Base-by-base conservation (phyloP, 1,140 invertebrate genomes). In the Papilio polytes region DNA sequence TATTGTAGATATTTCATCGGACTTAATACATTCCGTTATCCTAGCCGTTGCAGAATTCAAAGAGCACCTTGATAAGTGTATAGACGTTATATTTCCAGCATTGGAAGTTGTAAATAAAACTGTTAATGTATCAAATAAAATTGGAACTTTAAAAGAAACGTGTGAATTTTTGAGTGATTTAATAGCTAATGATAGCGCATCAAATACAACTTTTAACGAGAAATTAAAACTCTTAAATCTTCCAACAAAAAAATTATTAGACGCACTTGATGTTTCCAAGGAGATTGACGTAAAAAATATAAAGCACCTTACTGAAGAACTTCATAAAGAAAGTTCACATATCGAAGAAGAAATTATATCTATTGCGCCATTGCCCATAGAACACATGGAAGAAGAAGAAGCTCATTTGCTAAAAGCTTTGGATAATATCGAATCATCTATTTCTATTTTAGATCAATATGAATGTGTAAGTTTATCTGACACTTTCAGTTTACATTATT, bases 361-460 rank as follows among this genome's bases (percentile, higher is more conserved):
- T 74, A 89, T 86, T 82, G 85, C 82, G 31, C 82, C 89, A 20
- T 81, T 83, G 59, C 66, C 85, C 2, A 26, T 77, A 66, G 82
- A 88, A 63, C 74, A 81, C 66, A 80, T 90, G 22, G 80, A 81
- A 41, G 79, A 89, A 80, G 89, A 92, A 80, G 89, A 92, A 86
- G 86, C 85, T 13, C 83, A 85, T 81, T 82, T 92, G 41, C 83
- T 92, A 80, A 76, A 91, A 81, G 80, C 82, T 76, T 82, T 92
- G 36, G 78, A 85, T 72, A 86, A 93, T 78, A 82, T 94, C n/a
- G 86, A 92, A 84, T 88, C 81, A 6, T 85, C 81, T 73, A 88
- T 93, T 76, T 87, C 87, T 74, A 83, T 87, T 41, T 87, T 94
- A 80, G 86, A 91, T 86, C 82, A 89, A 78, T 89, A 87, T 81